Evolutionary conservation across 2,888 invertebrate species (phyloP), one percentile per base, ranked within the genome.

Genomic region (Rhorus exstirpatorius): DNA sequence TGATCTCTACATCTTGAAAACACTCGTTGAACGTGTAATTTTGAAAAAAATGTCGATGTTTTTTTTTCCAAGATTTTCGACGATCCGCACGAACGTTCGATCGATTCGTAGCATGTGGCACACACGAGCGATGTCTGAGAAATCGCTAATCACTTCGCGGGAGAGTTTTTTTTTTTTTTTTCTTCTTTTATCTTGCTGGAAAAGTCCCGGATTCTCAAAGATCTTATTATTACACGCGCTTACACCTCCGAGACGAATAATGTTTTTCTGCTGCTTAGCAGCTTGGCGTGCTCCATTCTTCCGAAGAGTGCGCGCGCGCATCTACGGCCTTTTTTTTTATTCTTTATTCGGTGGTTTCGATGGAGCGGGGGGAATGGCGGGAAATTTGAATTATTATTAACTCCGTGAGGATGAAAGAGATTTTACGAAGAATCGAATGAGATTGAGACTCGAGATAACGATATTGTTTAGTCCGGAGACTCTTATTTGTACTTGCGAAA

Each of bases 1-100:
- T 85, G 85, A 84, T 84, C 65, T 38, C 77, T 84, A 85, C 81
- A 81, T 83, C 81, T 67, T 80, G 77, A 77, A 81, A 77, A 72
- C 81, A 63, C 60, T 83, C 71, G 44, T 31, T 65, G n/a, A 58
- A 24, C 21, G 2, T n/a, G 19, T 24, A 65, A 17, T 75, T 26
- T 55, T 38, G 17, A 61, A 49, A 51, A n/a, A 7, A 51, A 31
- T 14, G 14, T 17, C 10, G 1, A 44, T 26, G 8, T 53, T 14
- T 60, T 31, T 44, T 71, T 19, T 55, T 46, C 21, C 38, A 24
- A 4, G 17, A 26, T 31, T 68, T 17, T 41, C 60, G 53, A 24
- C 51, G 53, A 21, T 21, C 10, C 21, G 46, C 49, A 19, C 58
- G 49, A 21, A 41, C 49, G 24, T 1, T 3, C 41, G 24, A 58